Evolutionary conservation across 2,888 invertebrate species (phyloP).

Genomic region (Athalia cordata): DNA sequence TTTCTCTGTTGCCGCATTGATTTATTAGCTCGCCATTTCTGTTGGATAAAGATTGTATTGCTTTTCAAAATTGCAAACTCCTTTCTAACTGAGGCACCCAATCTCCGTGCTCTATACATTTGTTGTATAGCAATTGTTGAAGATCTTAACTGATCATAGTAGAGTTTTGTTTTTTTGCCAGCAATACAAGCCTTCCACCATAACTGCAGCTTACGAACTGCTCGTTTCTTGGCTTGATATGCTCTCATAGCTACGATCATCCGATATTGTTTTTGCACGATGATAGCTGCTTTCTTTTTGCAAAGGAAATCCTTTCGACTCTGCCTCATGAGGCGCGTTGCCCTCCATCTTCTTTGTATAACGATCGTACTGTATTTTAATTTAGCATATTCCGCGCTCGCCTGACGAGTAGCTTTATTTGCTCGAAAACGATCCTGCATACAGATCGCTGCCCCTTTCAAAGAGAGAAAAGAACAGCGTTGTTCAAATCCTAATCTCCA

Average conservation of each 20-base stretch:
- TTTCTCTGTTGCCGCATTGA: conserved; percentile 69
- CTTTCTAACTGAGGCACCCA: conserved; percentile 65
- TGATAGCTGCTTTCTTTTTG: conserved; percentile 61
- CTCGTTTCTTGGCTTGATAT: conserved; percentile 22
- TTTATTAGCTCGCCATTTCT: conserved; percentile 69
- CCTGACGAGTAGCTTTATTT: conserved; percentile 59
- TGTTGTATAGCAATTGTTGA: conserved; percentile 71
- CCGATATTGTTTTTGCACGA: conserved; percentile 70
- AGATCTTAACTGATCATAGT: conserved; percentile 49
- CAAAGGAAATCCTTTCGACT: conserved; percentile 52
- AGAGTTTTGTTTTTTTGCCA: conserved; percentile 47
- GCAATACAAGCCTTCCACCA: conserved; percentile 33
- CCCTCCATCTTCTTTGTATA: conserved; percentile 73
- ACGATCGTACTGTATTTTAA: conserved; percentile 56
- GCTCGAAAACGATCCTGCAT: conserved; percentile 75
- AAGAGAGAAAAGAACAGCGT: conserved; percentile 46
- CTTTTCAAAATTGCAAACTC: conserved; percentile 62
- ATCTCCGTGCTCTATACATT: conserved; percentile 68
- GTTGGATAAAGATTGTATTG: conserved; percentile 63
- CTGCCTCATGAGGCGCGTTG: conserved; percentile 68
- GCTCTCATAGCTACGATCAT: conserved; percentile 34
- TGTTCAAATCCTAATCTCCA: conserved; percentile 23
- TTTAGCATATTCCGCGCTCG: conserved; percentile 49
- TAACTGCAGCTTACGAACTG: conserved; percentile 47
- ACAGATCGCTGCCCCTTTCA: conserved; percentile 67